Conservation (phyloP, 1,140 invertebrate genomes). For the Phymastichus coffea region DNA sequence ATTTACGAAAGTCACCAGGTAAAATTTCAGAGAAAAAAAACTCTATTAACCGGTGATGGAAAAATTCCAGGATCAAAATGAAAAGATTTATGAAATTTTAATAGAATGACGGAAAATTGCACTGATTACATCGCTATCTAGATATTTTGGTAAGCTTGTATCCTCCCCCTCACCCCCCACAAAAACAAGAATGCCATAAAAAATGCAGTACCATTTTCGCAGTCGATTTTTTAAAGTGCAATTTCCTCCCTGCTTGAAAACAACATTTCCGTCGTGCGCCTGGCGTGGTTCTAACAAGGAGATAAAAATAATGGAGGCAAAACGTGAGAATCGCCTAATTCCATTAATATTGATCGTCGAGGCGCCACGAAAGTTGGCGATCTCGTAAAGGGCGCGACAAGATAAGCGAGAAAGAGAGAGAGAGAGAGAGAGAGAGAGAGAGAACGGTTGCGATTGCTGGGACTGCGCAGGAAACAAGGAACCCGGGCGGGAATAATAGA, state of each 20-base stretch:
- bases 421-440: not conserved
- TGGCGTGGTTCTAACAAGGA: not conserved
- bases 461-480: not conserved
- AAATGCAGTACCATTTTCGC: not conserved
- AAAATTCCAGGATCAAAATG: too few species aligned
- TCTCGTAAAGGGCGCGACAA: not conserved
- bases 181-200: not conserved
- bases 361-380: not conserved
- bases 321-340: not conserved
- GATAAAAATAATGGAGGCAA: not conserved
- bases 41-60: too few species aligned
- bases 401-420: not conserved
- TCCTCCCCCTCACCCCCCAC: not conserved
- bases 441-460: not conserved
- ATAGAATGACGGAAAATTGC: too few species aligned
- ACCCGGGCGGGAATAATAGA: not conserved
- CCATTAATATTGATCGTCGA: constrained; percentile 15
- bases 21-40: too few species aligned
- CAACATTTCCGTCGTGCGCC: not conserved
- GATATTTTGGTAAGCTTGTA: not conserved
- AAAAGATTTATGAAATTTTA: too few species aligned
- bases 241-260: not conserved
- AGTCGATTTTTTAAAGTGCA: not conserved
- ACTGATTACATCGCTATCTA: too few species aligned
- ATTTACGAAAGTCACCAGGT: too few species aligned